These are phyloP conservation scores for Notarius lentiginosus DNA, from an alignment of 2,113 vertebrate species.

Conservation along the genomic window DNA sequence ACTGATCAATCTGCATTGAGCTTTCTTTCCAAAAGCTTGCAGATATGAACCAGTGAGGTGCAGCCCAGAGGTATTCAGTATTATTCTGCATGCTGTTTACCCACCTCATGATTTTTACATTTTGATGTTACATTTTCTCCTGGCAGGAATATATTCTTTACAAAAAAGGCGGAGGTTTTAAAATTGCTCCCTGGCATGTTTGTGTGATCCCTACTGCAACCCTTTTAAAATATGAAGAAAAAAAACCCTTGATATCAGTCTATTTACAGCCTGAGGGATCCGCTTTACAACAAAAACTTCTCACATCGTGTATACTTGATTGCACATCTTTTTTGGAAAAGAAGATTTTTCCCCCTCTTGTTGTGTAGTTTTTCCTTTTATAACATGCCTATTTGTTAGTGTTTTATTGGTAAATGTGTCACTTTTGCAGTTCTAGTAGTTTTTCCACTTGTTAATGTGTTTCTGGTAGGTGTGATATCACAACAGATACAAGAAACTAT, in stretches of 20 bases:
- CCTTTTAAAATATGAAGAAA: background rate
- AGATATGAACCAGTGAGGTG: background rate
- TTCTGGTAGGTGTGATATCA: background rate
- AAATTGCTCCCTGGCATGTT: background rate
- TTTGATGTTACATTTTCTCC: background rate
- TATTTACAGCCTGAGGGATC: background rate
- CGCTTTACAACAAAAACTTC: background rate
- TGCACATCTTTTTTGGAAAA: background rate
- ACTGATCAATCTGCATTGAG: background rate
- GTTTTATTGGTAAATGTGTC: background rate
- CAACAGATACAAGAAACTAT: background rate
- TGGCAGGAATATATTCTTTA: background rate
- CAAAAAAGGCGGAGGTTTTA: background rate
- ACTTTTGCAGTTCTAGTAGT: background rate
- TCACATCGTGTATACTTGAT: background rate
- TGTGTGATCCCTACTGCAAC: background rate
- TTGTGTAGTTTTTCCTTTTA: background rate
- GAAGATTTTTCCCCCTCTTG: background rate
- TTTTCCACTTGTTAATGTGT: background rate
- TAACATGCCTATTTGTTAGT: background rate
- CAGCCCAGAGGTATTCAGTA: background rate
- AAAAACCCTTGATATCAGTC: background rate
- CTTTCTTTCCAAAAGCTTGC: background rate
- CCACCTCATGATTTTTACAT: background rate
- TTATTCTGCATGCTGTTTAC: background rate